Percentiles rank a stretch among this genome's conserved stretches.
These are phyloP conservation scores for Petrophora chlorosata DNA, from an alignment of 2,888 invertebrate genomes.

Conservation along the genomic window DNA sequence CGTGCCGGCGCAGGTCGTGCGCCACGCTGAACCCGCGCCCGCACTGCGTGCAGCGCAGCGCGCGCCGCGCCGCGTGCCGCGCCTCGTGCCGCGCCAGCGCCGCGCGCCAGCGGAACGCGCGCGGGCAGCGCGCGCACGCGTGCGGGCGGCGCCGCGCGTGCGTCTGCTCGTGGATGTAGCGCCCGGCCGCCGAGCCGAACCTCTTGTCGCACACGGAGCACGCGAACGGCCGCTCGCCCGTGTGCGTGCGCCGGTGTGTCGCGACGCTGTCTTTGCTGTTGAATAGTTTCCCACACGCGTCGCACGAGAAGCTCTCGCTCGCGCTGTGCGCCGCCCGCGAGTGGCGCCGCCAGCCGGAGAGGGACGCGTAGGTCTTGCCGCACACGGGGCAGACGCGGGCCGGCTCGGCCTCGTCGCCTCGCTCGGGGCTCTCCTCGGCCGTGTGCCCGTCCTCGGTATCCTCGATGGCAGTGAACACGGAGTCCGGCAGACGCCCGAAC, in stretches of 20 bases:
- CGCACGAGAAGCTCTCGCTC: slow-evolving; percentile 31
- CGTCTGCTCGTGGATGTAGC: slow-evolving; percentile 14
- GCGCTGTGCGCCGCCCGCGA: background rate
- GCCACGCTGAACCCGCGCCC: slow-evolving; percentile 69
- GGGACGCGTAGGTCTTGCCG: background rate
- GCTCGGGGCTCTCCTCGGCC: too few relatives aligned
- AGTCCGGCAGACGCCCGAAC: slow-evolving; percentile 57
- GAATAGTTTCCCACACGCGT: background rate
- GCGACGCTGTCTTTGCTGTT: slow-evolving; percentile 41
- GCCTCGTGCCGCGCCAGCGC: slow-evolving; percentile 68
- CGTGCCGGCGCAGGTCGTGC: slow-evolving; percentile 58
- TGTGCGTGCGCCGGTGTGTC: slow-evolving; percentile 73
- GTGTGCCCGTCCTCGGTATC: slow-evolving; percentile 47
- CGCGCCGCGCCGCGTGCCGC: slow-evolving; percentile 69
- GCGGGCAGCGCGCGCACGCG: slow-evolving; percentile 79
- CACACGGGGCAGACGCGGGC: slow-evolving; percentile 61
- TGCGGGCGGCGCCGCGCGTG: slow-evolving; percentile 63
- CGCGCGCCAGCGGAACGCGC: slow-evolving; percentile 64
- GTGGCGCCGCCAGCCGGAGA: background rate
- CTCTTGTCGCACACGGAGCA: slow-evolving; percentile 1
- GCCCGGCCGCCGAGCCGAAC: slow-evolving; percentile 6
- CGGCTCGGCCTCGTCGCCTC: too few relatives aligned
- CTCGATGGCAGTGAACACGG: slow-evolving; percentile 63
- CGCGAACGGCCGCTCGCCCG: background rate
- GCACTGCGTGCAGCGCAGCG: slow-evolving; percentile 75